Conservation (phyloP, 1,140 invertebrate genomes). For the Penaeus vannamei region DNA sequence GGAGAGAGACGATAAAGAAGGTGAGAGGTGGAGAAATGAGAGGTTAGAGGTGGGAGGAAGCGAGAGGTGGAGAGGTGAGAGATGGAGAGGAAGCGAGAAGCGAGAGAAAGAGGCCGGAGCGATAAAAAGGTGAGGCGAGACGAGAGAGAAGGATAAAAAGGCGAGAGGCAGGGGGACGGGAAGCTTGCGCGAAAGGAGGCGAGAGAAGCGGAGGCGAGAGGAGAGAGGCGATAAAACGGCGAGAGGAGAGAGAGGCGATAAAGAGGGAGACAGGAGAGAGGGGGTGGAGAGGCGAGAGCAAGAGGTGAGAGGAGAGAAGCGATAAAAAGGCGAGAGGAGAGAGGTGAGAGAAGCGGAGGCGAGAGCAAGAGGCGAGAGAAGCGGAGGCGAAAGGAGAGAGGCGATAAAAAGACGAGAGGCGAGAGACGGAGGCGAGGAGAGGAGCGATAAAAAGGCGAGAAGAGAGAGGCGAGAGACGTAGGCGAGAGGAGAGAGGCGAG, state of each 20-base stretch:
- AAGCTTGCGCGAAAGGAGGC: not conserved
- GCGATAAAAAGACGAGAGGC: too few species aligned
- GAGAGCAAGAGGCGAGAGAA: not conserved
- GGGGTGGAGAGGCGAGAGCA: not conserved
- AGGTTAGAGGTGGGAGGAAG: not conserved
- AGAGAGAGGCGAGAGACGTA: too few species aligned
- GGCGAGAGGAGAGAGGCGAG: too few species aligned
- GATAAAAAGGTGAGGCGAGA: too few species aligned
- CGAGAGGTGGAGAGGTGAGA: not conserved
- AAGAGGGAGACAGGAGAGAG: conserved; percentile 12
- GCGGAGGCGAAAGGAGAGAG: too few species aligned
- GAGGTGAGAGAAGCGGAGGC: not conserved
- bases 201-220: conserved; percentile 5
- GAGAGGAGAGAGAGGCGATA: conserved; percentile 9
- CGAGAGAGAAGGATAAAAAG: too few species aligned
- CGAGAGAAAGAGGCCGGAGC: too few species aligned
- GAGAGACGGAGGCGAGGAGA: too few species aligned
- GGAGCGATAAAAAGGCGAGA: too few species aligned
- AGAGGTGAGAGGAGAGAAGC: not conserved
- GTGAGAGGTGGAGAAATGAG: not conserved
- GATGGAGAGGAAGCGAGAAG: too few species aligned
- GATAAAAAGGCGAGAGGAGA: not conserved
- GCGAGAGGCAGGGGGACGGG: not conserved
- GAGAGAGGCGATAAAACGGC: not conserved
- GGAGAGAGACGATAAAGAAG: not conserved